Conservation (phyloP, 1,140 invertebrate species). For the Thrips palmi region DNA sequence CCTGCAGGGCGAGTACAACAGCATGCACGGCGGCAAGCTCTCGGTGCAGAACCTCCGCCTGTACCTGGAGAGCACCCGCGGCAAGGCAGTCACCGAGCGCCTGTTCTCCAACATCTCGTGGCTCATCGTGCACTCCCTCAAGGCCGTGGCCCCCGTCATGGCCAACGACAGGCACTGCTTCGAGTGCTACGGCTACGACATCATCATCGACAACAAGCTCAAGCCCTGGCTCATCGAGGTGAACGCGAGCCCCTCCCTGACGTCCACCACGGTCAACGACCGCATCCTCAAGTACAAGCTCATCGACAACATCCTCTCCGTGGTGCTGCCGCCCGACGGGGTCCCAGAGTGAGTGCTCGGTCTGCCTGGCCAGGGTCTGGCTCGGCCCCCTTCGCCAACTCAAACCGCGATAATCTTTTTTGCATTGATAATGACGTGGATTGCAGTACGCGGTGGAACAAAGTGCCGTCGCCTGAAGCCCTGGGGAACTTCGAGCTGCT, state of each 20-base stretch:
- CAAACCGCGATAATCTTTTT: slow-evolving; percentile 9
- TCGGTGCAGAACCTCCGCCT: slow-evolving; percentile 78
- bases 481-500: slow-evolving; percentile 79
- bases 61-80: slow-evolving; percentile 78
- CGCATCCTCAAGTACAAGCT: slow-evolving; percentile 90
- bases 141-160: slow-evolving; percentile 57
- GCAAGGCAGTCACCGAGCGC: slow-evolving; percentile 68
- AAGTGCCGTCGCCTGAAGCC: slow-evolving; percentile 56
- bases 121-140: slow-evolving; percentile 72
- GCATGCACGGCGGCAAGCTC: slow-evolving; percentile 85
- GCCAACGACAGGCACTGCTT: slow-evolving; percentile 62
- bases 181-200: slow-evolving; percentile 73
- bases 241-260: slow-evolving; percentile 86
- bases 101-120: slow-evolving; percentile 72
- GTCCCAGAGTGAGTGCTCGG: slow-evolving; percentile 54
- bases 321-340: slow-evolving; percentile 76
- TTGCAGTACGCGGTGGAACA: slow-evolving; percentile 74
- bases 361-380: slow-evolving; percentile 5
- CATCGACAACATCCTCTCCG: slow-evolving; percentile 84
- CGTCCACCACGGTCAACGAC: slow-evolving; percentile 89
- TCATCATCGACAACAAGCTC: slow-evolving; percentile 66
- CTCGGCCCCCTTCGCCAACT: too few relatives aligned
- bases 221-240: slow-evolving; percentile 79
- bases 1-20: slow-evolving; percentile 91
- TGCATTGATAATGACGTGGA: slow-evolving; percentile 12